Evolutionary conservation across 1,140 invertebrate species (phyloP), one percentile per base, ranked within the genome.

Genomic region (Protaetia brevitarsis): DNA sequence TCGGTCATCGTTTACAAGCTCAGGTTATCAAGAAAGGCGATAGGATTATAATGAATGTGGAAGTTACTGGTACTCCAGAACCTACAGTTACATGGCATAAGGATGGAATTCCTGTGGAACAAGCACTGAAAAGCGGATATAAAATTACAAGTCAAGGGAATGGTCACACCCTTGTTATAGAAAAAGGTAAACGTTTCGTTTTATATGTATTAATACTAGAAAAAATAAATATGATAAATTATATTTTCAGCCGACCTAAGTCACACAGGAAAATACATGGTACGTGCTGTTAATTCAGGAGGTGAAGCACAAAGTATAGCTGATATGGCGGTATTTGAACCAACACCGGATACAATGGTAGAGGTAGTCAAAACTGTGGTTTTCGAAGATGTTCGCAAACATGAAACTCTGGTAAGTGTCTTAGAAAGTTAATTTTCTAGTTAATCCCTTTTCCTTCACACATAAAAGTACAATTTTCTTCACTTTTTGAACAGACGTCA

Each of bases 251-350:
- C 82, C 66, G 79, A 83, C 66, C 80, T 84, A 23, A 79, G 80
- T 34, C 85, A 92, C 72, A 84, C 84, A 61, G 90, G 90, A 41
- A 86, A 88, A 71, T 92, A 89, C 71, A 89, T 87, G 83, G 88
- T 89, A 10, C 81, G 82, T 61, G 90, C 90, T 3, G 82, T 83
- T 0, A 92, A 92, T 78, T 80, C 84, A 31, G 89, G 88, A 11
- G 90, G 90, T 3, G 88, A 91, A 78, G 88, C 89, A 23, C 86
- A 88, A 74, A 89, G 89, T 75, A 87, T 88, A 66, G 90, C 90
- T 4, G 89, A 92, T 76, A 86, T 91, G 68, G 84, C 88, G 59
- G 87, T 92, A 5, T 83, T 89, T 63, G 88, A 90, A 69, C 85
- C 87, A 31, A 84, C 84, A n/a, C 86, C 87, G 0, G 86, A 88